Evolutionary conservation across 2,888 invertebrate genomes (phyloP), one percentile per base, ranked within the genome.

Genomic region (Junonia oenone): DNA sequence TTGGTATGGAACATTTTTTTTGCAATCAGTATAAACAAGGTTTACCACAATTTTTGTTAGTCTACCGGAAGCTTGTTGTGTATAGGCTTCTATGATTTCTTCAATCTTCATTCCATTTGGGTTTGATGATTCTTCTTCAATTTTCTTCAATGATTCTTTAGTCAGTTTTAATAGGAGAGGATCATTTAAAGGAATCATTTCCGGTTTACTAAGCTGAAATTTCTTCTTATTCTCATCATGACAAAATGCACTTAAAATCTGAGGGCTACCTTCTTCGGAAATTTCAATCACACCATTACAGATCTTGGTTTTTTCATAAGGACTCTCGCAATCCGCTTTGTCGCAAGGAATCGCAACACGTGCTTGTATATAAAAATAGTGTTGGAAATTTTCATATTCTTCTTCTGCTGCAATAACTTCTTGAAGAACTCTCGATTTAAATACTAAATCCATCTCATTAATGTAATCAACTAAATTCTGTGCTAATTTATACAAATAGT

Each of bases 281-380:
- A 73, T 78, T 58, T 90, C 85, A 38, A 92, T 76, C 54, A 91
- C 78, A 14, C 91, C 84, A 65, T 91, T 91, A 68, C 93, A 93
- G 51, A 92, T 85, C 73, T 91, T 91, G 8, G 73, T 74, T 6
- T 76, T 63, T 35, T 71, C 66, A 22, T 82, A 77, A 45, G 73
- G 73, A 15, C 68, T 61, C 58, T 82, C 77, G 61, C 85, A 84
- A 33, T 69, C 62, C 35, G 63, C 62, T 63, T 70, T 73, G 45
- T 76, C 71, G 58, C 84, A 84, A 1, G 83, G 80, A 63, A 77
- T 73, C 5, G 64, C 63, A 31, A 83, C 72, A 51, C 70, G 72
- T 22, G 70, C 76, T 69, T 83, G 81, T 46, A 86, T 66, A 55
- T 86, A 86, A 53, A 76, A 68, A 58, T 75, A 84, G 55, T 69